These are phyloP conservation scores for Hymenochirus boettgeri DNA, from an alignment of 2,113 vertebrate genomes.

Conservation along the genomic window DNA sequence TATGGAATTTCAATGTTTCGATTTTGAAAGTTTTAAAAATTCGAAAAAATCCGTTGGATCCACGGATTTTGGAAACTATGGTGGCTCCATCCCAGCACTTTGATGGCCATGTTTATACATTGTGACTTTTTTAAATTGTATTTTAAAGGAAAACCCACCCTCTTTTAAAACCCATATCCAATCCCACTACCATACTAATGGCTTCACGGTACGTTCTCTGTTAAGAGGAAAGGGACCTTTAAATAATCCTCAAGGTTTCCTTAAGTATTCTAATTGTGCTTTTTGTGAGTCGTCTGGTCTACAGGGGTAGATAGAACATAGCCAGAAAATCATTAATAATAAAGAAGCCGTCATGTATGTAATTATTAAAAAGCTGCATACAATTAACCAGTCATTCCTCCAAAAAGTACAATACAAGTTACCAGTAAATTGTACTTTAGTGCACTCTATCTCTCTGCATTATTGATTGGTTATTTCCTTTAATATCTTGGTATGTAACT, in stretches of 20 bases:
- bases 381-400: slow-evolving; percentile 31
- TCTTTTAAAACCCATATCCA: too few relatives aligned
- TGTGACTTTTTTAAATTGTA: too few relatives aligned
- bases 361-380: slow-evolving; percentile 38
- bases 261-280: slow-evolving; percentile 16
- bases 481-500: slow-evolving; percentile 12
- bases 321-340: slow-evolving; percentile 40
- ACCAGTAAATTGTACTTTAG: slow-evolving; percentile 25
- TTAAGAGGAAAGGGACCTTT: slow-evolving; percentile 15
- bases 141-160: too few relatives aligned
- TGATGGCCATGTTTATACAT: too few relatives aligned
- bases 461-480: slow-evolving; percentile 10
- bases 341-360: slow-evolving; percentile 30
- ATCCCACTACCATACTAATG: too few relatives aligned
- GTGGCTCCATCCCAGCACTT: too few relatives aligned
- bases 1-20: too few relatives aligned
- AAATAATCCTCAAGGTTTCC: slow-evolving; percentile 19
- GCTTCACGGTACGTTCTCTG: neutral
- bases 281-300: slow-evolving; percentile 32
- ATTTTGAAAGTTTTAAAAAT: too few relatives aligned
- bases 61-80: too few relatives aligned
- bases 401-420: slow-evolving; percentile 4
- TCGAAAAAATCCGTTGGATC: too few relatives aligned
- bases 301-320: slow-evolving; percentile 2
- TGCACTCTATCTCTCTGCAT: neutral